These are phyloP conservation scores for Bombus pascuorum DNA, from an alignment of 1,140 invertebrate species.

Conservation along the genomic window DNA sequence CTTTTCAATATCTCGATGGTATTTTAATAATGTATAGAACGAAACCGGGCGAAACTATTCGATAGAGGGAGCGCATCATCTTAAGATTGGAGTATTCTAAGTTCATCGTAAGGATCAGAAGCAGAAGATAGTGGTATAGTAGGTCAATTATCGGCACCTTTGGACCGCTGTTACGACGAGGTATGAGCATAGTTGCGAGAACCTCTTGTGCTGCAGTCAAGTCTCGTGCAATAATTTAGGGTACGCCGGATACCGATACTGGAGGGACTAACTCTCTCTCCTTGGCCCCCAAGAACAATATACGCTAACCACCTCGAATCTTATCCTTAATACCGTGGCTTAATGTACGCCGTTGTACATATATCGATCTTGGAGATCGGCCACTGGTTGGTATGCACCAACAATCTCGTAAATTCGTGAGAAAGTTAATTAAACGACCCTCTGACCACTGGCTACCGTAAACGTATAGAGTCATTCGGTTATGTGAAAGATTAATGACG, in stretches of 20 bases:
- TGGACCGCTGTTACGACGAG: conserved; percentile 59
- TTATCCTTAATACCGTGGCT: conserved; percentile 63
- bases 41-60: conserved; percentile 38
- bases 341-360: conserved; percentile 52
- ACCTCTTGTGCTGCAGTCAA: conserved; percentile 43
- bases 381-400: conserved; percentile 10
- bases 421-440: conserved; percentile 65
- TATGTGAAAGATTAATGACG: conserved; percentile 32
- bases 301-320: conserved; percentile 61
- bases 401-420: conserved; percentile 61
- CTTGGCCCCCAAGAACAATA: conserved; percentile 59
- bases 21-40: conserved; percentile 48
- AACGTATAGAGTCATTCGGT: conserved; percentile 29
- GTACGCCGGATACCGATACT: conserved; percentile 62
- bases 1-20: conserved; percentile 26
- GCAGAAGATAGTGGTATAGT: conserved; percentile 52
- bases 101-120: conserved; percentile 47
- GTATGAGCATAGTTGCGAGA: conserved; percentile 62
- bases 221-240: conserved; percentile 66
- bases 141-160: conserved; percentile 69
- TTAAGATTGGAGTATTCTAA: conserved; percentile 45
- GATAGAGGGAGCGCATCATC: background rate
- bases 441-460: conserved; percentile 29
- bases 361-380: conserved; percentile 63
- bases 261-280: conserved; percentile 36